These are phyloP conservation scores for Ruditapes philippinarum DNA, from an alignment of 1,140 invertebrate species.

Conservation along the genomic window DNA sequence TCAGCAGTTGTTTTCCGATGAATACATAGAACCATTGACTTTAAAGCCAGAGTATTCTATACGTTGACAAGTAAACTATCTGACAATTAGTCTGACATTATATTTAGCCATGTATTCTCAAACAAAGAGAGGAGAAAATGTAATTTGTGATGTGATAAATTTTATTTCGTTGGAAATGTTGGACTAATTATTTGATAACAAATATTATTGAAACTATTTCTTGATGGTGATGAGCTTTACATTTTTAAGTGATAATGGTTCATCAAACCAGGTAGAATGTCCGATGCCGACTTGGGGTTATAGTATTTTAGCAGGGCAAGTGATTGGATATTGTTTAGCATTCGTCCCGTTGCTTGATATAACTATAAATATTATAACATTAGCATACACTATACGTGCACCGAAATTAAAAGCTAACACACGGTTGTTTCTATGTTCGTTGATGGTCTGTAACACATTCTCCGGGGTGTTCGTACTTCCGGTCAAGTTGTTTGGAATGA, in stretches of 20 bases:
- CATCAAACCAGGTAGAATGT: not conserved
- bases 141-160: too few species aligned
- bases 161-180: too few species aligned
- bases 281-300: constrained; percentile 4
- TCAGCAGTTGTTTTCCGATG: too few species aligned
- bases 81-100: too few species aligned
- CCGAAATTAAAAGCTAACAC: constrained; percentile 48
- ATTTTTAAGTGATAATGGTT: not conserved
- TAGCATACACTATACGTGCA: constrained; percentile 19
- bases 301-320: not conserved
- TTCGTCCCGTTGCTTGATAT: not conserved
- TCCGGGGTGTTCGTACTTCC: constrained; percentile 16
- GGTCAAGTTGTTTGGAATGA: constrained; percentile 39
- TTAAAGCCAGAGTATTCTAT: too few species aligned
- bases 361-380: constrained; percentile 3
- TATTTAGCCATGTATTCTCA: too few species aligned
- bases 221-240: not conserved
- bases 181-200: too few species aligned
- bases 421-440: constrained; percentile 4
- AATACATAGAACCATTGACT: too few species aligned
- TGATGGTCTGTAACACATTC: constrained; percentile 6
- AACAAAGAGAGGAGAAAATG: too few species aligned
- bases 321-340: constrained; percentile 19
- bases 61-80: too few species aligned
- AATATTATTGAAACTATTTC: not conserved